phyloP scores from a whole-genome alignment of 2,113 vertebrate genomes.

The Rallus limicola region DNA sequence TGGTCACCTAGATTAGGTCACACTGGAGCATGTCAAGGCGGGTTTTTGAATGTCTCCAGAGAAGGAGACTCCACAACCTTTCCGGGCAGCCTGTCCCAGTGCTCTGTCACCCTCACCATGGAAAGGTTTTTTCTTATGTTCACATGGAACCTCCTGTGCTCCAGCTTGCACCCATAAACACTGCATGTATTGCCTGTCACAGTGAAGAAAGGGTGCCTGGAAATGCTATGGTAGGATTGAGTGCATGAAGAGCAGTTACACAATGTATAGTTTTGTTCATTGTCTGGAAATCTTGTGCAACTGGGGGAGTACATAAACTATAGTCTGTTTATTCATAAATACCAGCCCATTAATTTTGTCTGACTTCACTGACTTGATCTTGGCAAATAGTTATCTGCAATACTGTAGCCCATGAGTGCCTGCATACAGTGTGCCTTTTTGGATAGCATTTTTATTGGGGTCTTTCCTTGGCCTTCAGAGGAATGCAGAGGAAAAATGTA shows the following conservation, averaged over 20 bases:
- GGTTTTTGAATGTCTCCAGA: no score
- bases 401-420: neutral
- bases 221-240: neutral
- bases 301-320: neutral
- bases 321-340: neutral
- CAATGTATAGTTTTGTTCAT: neutral
- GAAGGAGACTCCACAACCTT: no score
- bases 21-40: no score
- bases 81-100: no score
- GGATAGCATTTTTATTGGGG: neutral
- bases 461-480: neutral
- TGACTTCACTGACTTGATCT: neutral
- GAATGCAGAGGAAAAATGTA: neutral
- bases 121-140: no score
- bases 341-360: neutral
- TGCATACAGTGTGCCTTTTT: neutral
- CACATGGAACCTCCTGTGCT: no score
- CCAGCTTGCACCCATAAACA: no score
- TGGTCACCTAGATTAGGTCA: no score
- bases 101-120: no score
- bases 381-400: neutral
- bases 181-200: fast-evolving
- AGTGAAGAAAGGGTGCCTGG: neutral
- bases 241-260: neutral
- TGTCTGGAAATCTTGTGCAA: neutral